Evolutionary conservation across 2,888 invertebrate species (phyloP).

Genomic region (Heliconius aoede): DNA sequence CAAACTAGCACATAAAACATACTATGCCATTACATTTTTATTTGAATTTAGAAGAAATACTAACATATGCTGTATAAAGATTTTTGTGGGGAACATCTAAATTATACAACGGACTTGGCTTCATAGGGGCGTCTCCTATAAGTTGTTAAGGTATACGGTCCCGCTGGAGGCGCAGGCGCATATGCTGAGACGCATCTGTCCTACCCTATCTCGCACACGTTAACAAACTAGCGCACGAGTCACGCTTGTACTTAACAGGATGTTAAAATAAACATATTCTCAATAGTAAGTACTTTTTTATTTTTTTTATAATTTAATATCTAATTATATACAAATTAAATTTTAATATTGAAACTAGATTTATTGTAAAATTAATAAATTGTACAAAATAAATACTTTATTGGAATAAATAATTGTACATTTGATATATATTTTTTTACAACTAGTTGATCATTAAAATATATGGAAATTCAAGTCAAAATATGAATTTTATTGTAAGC

Average conservation of each 20-base stretch:
- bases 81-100: conserved; percentile 1
- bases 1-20: too few species aligned
- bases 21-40: not conserved
- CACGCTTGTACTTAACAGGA: conserved; percentile 48
- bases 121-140: conserved; percentile 37
- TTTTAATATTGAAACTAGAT: not conserved
- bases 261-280: conserved; percentile 33
- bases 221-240: conserved; percentile 66
- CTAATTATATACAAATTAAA: too few species aligned
- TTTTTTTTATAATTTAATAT: not conserved
- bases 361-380: too few species aligned
- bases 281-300: not conserved
- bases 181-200: conserved; percentile 63
- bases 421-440: too few species aligned
- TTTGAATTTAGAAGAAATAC: not conserved
- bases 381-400: too few species aligned
- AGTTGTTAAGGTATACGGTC: conserved; percentile 31
- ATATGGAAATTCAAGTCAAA: not conserved
- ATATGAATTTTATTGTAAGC: not conserved
- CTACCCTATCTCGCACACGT: conserved; percentile 59
- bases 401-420: too few species aligned
- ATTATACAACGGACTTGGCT: conserved; percentile 33
- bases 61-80: conserved; percentile 10
- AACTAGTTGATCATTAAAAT: too few species aligned
- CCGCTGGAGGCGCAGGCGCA: conserved; percentile 49